Conservation (phyloP, 2,797 vertebrate genomes). For the Leptodactylus fallax region DNA sequence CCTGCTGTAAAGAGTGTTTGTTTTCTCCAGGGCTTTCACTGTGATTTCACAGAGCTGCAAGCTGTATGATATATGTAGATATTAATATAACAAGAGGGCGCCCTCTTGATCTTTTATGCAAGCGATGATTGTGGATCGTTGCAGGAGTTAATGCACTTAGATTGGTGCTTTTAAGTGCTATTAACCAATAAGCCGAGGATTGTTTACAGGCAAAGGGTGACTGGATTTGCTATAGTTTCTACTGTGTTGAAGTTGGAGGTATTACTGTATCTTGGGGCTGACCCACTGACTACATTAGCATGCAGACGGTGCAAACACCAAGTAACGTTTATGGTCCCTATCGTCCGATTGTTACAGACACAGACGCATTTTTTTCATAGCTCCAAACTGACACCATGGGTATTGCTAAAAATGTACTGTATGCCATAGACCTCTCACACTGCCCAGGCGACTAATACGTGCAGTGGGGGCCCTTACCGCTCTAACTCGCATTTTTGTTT, state of each 20-base stretch:
- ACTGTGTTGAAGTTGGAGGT: slow-evolving; percentile 88
- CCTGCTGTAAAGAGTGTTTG: slow-evolving; percentile 77
- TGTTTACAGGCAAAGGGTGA: slow-evolving; percentile 88
- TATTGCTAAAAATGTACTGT: slow-evolving; percentile 48
- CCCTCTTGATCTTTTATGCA: slow-evolving; percentile 76
- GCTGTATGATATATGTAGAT: slow-evolving; percentile 71
- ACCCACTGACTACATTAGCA: slow-evolving; percentile 47
- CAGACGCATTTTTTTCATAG: slow-evolving; percentile 46
- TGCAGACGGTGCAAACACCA: slow-evolving; percentile 47
- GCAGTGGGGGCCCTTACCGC: slow-evolving; percentile 54
- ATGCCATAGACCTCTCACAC: slow-evolving; percentile 55
- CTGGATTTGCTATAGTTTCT: slow-evolving; percentile 91
- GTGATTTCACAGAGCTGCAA: slow-evolving; percentile 85
- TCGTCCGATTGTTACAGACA: slow-evolving; percentile 38
- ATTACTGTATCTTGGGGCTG: slow-evolving; percentile 72
- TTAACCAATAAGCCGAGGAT: slow-evolving; percentile 71
- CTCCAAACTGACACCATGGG: slow-evolving; percentile 42
- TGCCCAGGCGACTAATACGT: slow-evolving; percentile 37
- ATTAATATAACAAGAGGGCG: slow-evolving; percentile 69
- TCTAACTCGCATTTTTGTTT: slow-evolving; percentile 41
- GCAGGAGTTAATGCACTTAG: slow-evolving; percentile 74
- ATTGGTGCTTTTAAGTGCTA: slow-evolving; percentile 67
- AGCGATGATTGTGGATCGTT: slow-evolving; percentile 72
- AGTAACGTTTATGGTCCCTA: slow-evolving; percentile 46
- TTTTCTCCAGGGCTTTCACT: slow-evolving; percentile 87